Conservation (phyloP, 1,140 invertebrate genomes). For the Pentalonia nigronervosa region DNA sequence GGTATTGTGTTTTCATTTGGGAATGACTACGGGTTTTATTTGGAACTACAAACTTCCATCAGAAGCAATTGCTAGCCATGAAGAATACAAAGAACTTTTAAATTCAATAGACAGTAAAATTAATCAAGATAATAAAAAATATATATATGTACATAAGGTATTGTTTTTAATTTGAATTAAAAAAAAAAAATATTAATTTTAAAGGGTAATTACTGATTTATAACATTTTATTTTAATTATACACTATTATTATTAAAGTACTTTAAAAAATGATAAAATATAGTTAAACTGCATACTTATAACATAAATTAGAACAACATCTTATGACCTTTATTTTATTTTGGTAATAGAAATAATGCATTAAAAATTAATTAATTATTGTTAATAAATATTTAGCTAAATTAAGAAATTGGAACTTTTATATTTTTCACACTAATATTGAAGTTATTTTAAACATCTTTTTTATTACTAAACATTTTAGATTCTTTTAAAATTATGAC, state of each 20-base stretch:
- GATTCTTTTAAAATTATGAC: too few relatives aligned
- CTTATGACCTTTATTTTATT: not conserved
- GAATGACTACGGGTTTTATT: slow-evolving; percentile 66
- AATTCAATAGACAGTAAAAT: slow-evolving; percentile 66
- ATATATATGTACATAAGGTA: slow-evolving; percentile 67
- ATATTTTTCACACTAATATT: too few relatives aligned
- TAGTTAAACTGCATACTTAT: not conserved
- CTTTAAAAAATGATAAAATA: not conserved
- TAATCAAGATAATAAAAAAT: slow-evolving; percentile 64
- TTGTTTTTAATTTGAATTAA: slow-evolving; percentile 28
- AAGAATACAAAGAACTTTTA: slow-evolving; percentile 64
- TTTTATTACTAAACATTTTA: too few relatives aligned
- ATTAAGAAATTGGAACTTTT: too few relatives aligned
- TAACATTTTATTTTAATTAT: not conserved
- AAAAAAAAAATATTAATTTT: not conserved
- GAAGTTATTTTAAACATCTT: too few relatives aligned
- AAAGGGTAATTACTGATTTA: not conserved
- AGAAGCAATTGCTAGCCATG: slow-evolving; percentile 62
- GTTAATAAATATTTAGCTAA: too few relatives aligned
- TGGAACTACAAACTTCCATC: slow-evolving; percentile 64
- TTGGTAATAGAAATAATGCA: not conserved
- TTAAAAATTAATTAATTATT: too few relatives aligned
- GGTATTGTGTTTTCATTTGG: slow-evolving; percentile 67
- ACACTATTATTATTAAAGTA: not conserved
- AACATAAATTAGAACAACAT: not conserved